Evolutionary conservation across 2,113 vertebrate genomes (phyloP).

Genomic region (Cryptotis parvus): DNA sequence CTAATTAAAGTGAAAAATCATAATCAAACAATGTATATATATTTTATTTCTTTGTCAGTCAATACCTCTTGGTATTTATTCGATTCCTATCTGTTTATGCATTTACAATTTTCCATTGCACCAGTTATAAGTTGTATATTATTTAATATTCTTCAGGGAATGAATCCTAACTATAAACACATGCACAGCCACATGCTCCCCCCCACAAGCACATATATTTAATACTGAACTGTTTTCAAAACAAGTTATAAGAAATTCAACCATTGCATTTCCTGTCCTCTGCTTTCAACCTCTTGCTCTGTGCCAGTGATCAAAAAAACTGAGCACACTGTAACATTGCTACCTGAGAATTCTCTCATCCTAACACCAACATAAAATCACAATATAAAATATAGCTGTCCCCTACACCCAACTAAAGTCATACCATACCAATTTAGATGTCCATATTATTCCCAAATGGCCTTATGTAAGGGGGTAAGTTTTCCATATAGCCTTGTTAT

Average conservation of each 20-base stretch:
- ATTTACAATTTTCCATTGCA: not conserved
- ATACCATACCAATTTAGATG: not conserved
- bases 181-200: not conserved
- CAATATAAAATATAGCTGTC: not conserved
- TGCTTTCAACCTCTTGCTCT: no score
- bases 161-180: not conserved
- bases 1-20: not conserved
- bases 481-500: rapidly evolving
- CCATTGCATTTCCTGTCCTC: no score
- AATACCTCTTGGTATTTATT: not conserved
- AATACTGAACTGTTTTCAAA: no score
- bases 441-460: not conserved
- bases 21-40: not conserved
- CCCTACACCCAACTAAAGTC: not conserved
- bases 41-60: not conserved
- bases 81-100: not conserved
- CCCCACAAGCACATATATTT: not conserved
- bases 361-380: not conserved
- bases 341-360: not conserved
- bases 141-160: not conserved
- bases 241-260: no score
- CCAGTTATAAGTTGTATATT: not conserved
- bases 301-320: not conserved
- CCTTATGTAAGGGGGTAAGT: not conserved
- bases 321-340: not conserved